phyloP scores from a whole-genome alignment of 1,140 invertebrate genomes.

The Ceratina japonica region DNA sequence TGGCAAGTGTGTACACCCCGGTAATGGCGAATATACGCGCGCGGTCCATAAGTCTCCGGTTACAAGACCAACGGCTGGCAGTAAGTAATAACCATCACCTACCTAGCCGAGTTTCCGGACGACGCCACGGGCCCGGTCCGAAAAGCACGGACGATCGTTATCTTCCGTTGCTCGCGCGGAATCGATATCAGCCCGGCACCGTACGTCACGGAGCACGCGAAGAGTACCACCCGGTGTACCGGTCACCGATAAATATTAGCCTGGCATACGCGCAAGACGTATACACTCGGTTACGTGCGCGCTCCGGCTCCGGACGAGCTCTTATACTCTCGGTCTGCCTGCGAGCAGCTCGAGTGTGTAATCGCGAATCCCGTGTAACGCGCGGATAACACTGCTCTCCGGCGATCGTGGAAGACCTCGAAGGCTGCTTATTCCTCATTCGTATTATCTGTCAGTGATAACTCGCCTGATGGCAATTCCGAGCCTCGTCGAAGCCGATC shows the following conservation, averaged over 20 bases:
- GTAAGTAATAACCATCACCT: slow-evolving; percentile 59
- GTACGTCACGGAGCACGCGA: slow-evolving; percentile 54
- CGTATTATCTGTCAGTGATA: slow-evolving; percentile 59
- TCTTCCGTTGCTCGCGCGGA: slow-evolving; percentile 43
- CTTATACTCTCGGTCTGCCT: slow-evolving; percentile 23
- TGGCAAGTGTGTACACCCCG: slow-evolving; percentile 14
- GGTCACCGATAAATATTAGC: slow-evolving; percentile 64
- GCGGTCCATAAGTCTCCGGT: slow-evolving; percentile 55
- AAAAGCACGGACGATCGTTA: slow-evolving; percentile 56
- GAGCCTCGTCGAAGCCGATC: neutral
- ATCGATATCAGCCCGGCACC: slow-evolving; percentile 50
- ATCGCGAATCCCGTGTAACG: slow-evolving; percentile 54
- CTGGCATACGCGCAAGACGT: slow-evolving; percentile 25
- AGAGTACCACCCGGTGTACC: slow-evolving; percentile 50
- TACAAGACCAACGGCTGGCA: slow-evolving; percentile 51
- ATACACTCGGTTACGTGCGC: slow-evolving; percentile 37
- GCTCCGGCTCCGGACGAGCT: slow-evolving; percentile 4
- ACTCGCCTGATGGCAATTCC: slow-evolving; percentile 25
- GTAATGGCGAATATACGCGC: slow-evolving; percentile 50
- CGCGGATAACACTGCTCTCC: slow-evolving; percentile 10
- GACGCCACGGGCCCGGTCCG: slow-evolving; percentile 18
- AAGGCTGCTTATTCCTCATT: slow-evolving; percentile 52
- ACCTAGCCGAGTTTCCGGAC: slow-evolving; percentile 49
- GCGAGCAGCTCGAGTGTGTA: slow-evolving; percentile 40
- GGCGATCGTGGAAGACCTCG: slow-evolving; percentile 39